phyloP scores from a whole-genome alignment of 2,888 invertebrate species.

The Drosophila vallismaia region DNA sequence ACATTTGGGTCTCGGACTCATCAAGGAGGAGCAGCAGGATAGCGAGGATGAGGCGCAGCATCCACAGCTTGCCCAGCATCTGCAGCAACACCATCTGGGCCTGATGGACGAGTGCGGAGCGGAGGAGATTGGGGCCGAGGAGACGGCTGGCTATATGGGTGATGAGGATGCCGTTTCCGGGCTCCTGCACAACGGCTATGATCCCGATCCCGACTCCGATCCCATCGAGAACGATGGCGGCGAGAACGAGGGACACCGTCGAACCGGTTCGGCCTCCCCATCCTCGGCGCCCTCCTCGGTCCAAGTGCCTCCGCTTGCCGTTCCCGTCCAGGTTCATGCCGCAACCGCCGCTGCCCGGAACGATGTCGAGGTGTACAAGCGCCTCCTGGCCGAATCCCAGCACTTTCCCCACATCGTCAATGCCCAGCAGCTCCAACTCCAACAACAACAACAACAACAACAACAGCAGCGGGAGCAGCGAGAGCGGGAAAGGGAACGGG shows the following conservation, averaged over 20 bases:
- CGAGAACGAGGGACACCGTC: constrained; percentile 6
- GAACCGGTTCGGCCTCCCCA: constrained; percentile 14
- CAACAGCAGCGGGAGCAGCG: constrained; percentile 28
- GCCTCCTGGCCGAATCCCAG: constrained; percentile 64
- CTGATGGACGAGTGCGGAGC: constrained; percentile 41
- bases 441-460: constrained; percentile 59
- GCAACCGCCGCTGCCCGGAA: constrained; percentile 38
- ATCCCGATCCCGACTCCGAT: constrained; percentile 44
- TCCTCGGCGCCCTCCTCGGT: constrained; percentile 11
- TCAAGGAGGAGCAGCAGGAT: constrained; percentile 70
- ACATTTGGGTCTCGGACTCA: constrained; percentile 59
- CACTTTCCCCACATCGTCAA: constrained; percentile 70
- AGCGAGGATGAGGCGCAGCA: constrained; percentile 71
- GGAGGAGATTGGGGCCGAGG: constrained; percentile 71
- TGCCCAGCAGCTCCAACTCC: constrained; percentile 69
- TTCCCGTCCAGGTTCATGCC: constrained; percentile 40
- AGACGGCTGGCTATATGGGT: constrained; percentile 71
- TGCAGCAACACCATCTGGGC: constrained; percentile 15
- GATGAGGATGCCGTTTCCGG: constrained; percentile 74
- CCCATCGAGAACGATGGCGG: constrained; percentile 53
- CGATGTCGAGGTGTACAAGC: constrained; percentile 68
- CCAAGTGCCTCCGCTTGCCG: constrained; percentile 44
- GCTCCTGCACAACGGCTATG: constrained; percentile 64
- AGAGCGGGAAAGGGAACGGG: constrained; percentile 50
- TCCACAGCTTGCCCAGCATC: constrained; percentile 19